Percentiles rank a stretch among this genome's conserved stretches.
These are phyloP conservation scores for Unio pictorum DNA, from an alignment of 2,888 invertebrate genomes.

Conservation along the genomic window DNA sequence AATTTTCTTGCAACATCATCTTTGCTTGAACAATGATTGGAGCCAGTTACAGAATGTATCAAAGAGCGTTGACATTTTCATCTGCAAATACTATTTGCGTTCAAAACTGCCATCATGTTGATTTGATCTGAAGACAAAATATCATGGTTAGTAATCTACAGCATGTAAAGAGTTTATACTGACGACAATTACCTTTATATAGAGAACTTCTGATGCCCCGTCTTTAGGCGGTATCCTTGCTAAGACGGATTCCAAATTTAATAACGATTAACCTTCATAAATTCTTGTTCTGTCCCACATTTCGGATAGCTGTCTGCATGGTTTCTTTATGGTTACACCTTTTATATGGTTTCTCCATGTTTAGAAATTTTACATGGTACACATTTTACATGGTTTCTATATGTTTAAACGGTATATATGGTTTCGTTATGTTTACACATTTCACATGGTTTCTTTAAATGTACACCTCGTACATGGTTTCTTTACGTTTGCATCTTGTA, in stretches of 20 bases:
- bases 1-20: slow-evolving; percentile 17
- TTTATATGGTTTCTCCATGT: background rate
- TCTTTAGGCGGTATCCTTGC: slow-evolving; percentile 21
- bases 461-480: background rate
- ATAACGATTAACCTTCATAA: slow-evolving; percentile 25
- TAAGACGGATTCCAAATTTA: slow-evolving; percentile 28
- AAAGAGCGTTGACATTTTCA: slow-evolving; percentile 12
- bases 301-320: slow-evolving; percentile 18
- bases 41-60: slow-evolving; percentile 20
- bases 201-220: slow-evolving; percentile 14
- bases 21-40: slow-evolving; percentile 16
- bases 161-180: slow-evolving; percentile 31
- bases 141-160: slow-evolving; percentile 24
- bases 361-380: no score
- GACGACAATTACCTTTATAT: slow-evolving; percentile 17
- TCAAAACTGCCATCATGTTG: slow-evolving; percentile 3
- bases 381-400: slow-evolving; percentile 9
- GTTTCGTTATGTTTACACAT: background rate
- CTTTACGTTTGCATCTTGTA: background rate
- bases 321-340: slow-evolving; percentile 15
- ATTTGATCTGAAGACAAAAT: slow-evolving; percentile 15
- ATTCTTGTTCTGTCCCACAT: slow-evolving; percentile 25
- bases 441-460: slow-evolving; percentile 11
- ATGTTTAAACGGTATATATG: background rate
- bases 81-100: slow-evolving; percentile 34